Evolutionary conservation across 2,797 vertebrate genomes (phyloP), one percentile per base, ranked within the genome.

Genomic region (Falco rusticolus): DNA sequence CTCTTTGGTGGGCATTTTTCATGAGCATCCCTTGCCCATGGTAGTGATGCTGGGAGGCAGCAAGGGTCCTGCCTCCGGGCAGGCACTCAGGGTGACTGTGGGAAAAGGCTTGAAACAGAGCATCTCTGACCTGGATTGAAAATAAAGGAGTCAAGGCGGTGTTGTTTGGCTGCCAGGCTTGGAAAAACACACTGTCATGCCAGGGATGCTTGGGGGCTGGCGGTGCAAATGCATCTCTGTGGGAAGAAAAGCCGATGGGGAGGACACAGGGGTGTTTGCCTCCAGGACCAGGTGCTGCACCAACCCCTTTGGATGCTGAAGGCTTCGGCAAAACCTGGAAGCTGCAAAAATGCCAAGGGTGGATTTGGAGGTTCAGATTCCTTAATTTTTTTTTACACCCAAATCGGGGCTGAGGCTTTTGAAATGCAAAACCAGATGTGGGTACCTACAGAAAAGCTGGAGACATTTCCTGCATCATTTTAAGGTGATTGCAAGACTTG

Each of bases 21-120:
- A 15, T 0, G 8, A 43, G 70, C 13, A 34, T 5, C 75, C 26
- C 41, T 57, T 0, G 2, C 20, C 22, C 3, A 0, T 2, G 9
- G 22, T 22, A 56, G 70, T 0, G 1, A n/a, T 12, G 26, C 31
- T 39, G 57, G 20, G 13, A 43, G n/a, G 24, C 48, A 56, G 25
- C 0, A 4, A 45, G 28, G 39, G 24, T 48, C 47, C 31, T 2
- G 2, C 50, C 41, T 70, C 20, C 0, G 1, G 7, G 8, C 28
- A 29, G 47, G 45, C 20, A 16, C 24, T 34, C 0, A 1, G 37
- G 3, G 10, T 21, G 41, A 5, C 16, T 3, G 22, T 24, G 43
- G 33, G 10, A 54, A 63, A 78, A 92, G 9, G 6, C n/a, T 22
- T 33, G 64, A 66, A 83, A 33, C 2, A 10, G 63, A 68, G 29